Conservation (phyloP, 2,113 vertebrate genomes). For the Antechinus flavipes region DNA sequence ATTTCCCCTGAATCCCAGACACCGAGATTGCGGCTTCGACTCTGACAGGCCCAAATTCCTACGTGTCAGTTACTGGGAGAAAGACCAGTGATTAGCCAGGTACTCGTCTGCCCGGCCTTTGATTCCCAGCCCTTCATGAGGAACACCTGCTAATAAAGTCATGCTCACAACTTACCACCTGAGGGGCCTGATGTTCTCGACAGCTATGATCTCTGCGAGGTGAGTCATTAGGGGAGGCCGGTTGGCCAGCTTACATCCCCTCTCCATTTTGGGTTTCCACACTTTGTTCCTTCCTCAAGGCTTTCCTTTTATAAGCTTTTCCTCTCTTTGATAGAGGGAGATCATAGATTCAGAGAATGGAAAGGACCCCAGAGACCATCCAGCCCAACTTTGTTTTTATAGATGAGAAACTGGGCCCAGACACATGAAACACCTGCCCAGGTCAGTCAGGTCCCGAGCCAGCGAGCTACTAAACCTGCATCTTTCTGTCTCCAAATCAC, state of each 20-base stretch:
- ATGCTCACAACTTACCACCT: background rate
- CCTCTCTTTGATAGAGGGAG: background rate
- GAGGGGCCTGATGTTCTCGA: background rate
- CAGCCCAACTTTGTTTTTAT: background rate
- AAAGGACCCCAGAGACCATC: background rate
- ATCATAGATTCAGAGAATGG: background rate
- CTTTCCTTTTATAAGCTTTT: background rate
- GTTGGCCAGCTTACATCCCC: background rate
- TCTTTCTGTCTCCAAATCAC: background rate
- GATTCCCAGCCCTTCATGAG: conserved; percentile 73
- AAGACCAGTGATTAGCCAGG: conserved; percentile 73
- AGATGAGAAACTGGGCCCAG: background rate
- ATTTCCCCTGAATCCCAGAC: conserved; percentile 71
- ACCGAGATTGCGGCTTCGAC: conserved; percentile 67
- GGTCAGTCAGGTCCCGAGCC: background rate
- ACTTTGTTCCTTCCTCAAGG: background rate
- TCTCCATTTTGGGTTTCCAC: background rate
- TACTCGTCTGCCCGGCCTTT: conserved; percentile 62
- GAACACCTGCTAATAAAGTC: conserved; percentile 70
- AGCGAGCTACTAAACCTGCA: background rate
- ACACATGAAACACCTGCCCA: background rate
- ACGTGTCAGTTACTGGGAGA: conserved; percentile 74
- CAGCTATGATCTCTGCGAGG: no score
- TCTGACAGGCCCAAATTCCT: conserved; percentile 69
- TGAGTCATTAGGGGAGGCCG: background rate